Conservation (phyloP, 1,140 invertebrate species). For the Zaprionus tsacasi region DNA sequence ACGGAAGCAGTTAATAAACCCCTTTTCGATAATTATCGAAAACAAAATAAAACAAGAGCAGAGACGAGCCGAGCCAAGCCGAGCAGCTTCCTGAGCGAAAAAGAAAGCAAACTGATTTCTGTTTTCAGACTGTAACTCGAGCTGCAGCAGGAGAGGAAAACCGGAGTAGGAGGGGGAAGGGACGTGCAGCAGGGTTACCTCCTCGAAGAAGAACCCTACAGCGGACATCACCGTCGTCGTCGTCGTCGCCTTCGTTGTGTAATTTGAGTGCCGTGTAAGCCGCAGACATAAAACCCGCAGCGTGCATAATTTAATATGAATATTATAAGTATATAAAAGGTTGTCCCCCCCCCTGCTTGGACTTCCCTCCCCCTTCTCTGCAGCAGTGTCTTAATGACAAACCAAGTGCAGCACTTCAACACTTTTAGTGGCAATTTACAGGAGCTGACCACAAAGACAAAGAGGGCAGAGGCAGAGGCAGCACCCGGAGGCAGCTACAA, state of each 20-base stretch:
- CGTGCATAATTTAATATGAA: constrained; percentile 80
- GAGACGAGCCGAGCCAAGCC: background rate
- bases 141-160: background rate
- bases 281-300: constrained; percentile 62
- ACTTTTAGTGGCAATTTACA: constrained; percentile 83
- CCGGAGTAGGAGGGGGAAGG: constrained; percentile 9
- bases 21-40: background rate
- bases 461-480: background rate
- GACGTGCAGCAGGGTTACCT: background rate
- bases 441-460: constrained; percentile 71
- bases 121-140: constrained; percentile 6
- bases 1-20: constrained; percentile 20
- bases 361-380: background rate
- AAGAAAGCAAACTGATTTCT: constrained; percentile 10
- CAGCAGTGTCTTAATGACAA: constrained; percentile 64
- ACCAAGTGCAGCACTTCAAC: constrained; percentile 75
- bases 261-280: constrained; percentile 79
- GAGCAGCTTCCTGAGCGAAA: constrained; percentile 16
- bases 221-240: constrained; percentile 8
- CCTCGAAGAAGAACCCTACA: constrained; percentile 10
- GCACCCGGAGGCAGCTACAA: constrained; percentile 31
- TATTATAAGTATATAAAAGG: constrained; percentile 65
- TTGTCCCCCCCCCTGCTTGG: background rate
- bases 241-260: constrained; percentile 36
- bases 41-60: constrained; percentile 3